phyloP scores from a whole-genome alignment of 2,113 vertebrate genomes.

The Phalacrocorax brasilianus region DNA sequence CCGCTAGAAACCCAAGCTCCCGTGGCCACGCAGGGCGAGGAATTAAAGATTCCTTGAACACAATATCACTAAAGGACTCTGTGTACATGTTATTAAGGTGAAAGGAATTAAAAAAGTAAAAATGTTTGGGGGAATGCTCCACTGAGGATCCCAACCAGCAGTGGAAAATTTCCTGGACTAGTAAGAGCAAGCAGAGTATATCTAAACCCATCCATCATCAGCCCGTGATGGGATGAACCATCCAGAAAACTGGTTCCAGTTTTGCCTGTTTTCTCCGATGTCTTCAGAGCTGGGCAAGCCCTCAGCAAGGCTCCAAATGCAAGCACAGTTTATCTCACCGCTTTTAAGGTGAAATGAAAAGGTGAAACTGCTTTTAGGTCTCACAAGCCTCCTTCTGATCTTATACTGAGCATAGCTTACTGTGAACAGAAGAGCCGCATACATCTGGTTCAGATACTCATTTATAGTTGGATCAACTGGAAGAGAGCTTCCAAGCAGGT shows the following conservation, averaged over 20 bases:
- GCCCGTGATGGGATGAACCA: background rate
- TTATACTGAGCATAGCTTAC: background rate
- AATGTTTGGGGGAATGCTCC: background rate
- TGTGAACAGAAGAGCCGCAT: background rate
- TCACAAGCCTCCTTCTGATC: background rate
- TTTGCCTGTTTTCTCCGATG: background rate
- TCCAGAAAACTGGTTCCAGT: background rate
- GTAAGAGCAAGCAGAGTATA: background rate
- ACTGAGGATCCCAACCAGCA: background rate
- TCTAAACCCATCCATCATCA: background rate
- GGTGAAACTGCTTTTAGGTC: background rate
- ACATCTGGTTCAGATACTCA: background rate
- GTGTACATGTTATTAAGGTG: background rate
- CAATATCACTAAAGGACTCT: background rate
- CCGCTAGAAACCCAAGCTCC: background rate
- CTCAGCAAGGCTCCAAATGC: background rate
- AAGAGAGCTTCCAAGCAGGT: background rate
- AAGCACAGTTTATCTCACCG: background rate
- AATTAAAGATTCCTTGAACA: background rate
- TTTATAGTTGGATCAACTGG: background rate
- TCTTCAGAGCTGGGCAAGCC: background rate
- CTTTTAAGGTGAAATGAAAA: no score
- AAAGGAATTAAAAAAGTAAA: background rate
- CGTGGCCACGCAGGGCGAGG: fast-evolving
- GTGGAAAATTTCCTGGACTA: background rate